phyloP scores from a whole-genome alignment of 1,140 invertebrate species.

The Neodiprion lecontei region DNA sequence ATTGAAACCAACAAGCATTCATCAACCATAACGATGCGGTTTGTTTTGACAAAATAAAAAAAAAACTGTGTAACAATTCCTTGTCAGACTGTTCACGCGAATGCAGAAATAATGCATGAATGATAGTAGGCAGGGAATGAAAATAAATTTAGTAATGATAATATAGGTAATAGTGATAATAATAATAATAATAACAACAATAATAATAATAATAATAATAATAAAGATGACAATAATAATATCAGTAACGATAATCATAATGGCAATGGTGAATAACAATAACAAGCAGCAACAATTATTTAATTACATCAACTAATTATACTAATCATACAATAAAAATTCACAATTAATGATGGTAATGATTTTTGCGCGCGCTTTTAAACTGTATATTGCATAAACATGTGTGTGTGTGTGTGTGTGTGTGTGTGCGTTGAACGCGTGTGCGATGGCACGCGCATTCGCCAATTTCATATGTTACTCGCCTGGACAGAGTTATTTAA shows the following conservation, averaged over 20 bases:
- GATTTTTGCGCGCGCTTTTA: too few species aligned
- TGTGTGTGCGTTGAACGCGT: constrained; percentile 27
- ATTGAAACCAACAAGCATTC: background rate
- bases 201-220: too few species aligned
- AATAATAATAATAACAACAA: background rate
- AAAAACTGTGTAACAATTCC: background rate
- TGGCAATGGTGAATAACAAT: too few species aligned
- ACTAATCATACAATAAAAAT: too few species aligned
- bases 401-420: constrained; percentile 38
- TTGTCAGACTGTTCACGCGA: too few species aligned
- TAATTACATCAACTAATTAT: background rate
- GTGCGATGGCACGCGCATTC: constrained; percentile 22
- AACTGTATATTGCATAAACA: background rate
- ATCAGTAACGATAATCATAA: too few species aligned
- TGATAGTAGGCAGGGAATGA: background rate
- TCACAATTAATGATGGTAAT: too few species aligned
- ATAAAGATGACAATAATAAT: too few species aligned
- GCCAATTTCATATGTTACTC: background rate
- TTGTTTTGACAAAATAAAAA: background rate
- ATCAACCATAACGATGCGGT: background rate
- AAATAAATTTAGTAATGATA: background rate
- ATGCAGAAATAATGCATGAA: too few species aligned
- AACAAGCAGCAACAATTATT: background rate
- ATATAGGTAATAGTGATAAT: background rate
- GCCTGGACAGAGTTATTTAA: background rate